Evolutionary conservation across 2,113 vertebrate genomes (phyloP), one percentile per base, ranked within the genome.

Genomic region (Bubo bubo): DNA sequence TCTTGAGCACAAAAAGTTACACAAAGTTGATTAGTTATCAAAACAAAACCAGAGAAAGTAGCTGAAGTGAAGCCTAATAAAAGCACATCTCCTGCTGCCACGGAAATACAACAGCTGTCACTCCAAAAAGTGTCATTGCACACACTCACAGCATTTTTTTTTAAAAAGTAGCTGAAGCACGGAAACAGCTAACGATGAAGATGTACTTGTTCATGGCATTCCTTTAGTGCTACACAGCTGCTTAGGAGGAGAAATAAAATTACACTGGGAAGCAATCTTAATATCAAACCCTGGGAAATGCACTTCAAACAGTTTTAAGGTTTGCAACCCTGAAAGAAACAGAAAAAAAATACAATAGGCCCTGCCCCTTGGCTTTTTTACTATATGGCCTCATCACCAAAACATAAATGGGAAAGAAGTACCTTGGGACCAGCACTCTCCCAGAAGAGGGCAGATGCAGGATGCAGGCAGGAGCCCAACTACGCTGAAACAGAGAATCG

Each of bases 401-500:
- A 82, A 52, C 12, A 10, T 5, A 34, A 72, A 60, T 4, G 4
- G 47, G 32, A 71, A 79, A 43, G 32, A 59, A 28, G 17, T 14
- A 32, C 2, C 34, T 37, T 30, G 34, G 59, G 79, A 80, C 34
- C 26, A 53, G 49, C 4, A 4, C 37, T 47, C 4, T 8, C 55
- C 5, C 2, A 2, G 26, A 17, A 43, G 30, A 43, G 10, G 71
- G 35, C 53, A 55, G 52, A 32, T 9, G 73, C 34, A 5, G 14
- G 55, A 35, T 8, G 9, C 56, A 35, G 50, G 66, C 60, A 64
- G 43, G 21, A 83, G 28, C 56, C 58, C 50, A n/a, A 35, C n/a
- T 28, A 45, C n/a, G 20, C 0, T 0, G 2, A 19, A 30, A 34
- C 0, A 0, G 28, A 52, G 73, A 89, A 23, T 3, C 4, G 3